Conservation (phyloP, 2,113 vertebrate species). For the Thermophis baileyi region DNA sequence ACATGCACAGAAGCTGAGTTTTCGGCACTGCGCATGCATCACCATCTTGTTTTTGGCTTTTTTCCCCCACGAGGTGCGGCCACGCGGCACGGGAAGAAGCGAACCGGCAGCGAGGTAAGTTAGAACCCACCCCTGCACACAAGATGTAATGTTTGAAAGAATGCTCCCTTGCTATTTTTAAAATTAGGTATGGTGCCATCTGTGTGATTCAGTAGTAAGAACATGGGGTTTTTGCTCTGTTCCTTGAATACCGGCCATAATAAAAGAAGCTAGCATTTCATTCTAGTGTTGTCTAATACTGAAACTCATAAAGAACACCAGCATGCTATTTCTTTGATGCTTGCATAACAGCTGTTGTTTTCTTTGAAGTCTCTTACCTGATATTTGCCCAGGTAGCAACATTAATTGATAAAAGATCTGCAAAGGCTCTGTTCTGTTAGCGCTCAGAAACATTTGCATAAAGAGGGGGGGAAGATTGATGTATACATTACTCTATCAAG, state of each 20-base stretch:
- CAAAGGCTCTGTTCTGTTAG: not conserved
- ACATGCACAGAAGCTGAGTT: too few relatives aligned
- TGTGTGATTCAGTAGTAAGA: not conserved
- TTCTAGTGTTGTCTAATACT: not conserved
- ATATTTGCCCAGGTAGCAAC: not conserved
- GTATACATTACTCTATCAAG: not conserved
- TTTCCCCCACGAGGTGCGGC: too few relatives aligned
- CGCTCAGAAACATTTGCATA: not conserved
- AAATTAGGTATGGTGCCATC: not conserved
- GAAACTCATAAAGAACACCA: not conserved
- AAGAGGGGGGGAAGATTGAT: too few relatives aligned
- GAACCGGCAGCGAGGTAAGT: too few relatives aligned
- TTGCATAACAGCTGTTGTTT: not conserved
- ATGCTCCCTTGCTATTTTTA: not conserved
- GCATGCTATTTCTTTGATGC: not conserved
- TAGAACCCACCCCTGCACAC: too few relatives aligned
- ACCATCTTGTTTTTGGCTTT: too few relatives aligned
- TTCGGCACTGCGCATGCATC: too few relatives aligned
- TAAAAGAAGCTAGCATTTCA: not conserved
- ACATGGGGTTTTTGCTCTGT: not conserved
- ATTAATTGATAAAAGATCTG: not conserved
- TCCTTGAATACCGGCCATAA: not conserved
- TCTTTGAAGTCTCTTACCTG: not conserved
- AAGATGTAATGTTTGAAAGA: not conserved
- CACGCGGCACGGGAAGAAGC: too few relatives aligned